Conservation (phyloP, 2,888 invertebrate species). For the Hirtodrosophila alboralis region DNA sequence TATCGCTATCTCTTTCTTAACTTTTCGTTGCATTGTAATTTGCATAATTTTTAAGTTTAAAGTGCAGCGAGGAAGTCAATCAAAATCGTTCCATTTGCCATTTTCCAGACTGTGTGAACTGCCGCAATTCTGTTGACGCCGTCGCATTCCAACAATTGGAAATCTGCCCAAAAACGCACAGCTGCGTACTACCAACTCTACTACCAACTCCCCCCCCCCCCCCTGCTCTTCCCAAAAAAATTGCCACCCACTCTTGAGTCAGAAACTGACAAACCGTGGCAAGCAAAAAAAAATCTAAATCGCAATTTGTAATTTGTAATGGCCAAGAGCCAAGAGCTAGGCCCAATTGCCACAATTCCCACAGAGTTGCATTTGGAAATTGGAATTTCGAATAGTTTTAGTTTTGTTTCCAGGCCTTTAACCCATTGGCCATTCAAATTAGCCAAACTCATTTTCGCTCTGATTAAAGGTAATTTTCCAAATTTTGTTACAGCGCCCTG, state of each 20-base stretch:
- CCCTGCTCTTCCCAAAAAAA: conserved; percentile 24
- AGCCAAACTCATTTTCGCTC: conserved; percentile 72
- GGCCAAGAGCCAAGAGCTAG: conserved; percentile 20
- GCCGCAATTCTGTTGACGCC: conserved; percentile 51
- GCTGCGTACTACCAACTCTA: conserved; percentile 35
- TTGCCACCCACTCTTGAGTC: conserved; percentile 23
- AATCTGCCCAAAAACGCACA: conserved; percentile 33
- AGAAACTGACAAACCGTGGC: conserved; percentile 11
- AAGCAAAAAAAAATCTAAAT: conserved; percentile 32
- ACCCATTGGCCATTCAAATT: conserved; percentile 58
- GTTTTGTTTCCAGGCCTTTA: conserved; percentile 4
- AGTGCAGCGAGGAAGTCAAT: conserved; percentile 45
- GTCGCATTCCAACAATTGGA: conserved; percentile 46
- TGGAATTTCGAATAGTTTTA: no score
- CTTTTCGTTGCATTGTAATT: conserved; percentile 44
- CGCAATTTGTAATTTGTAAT: conserved; percentile 31
- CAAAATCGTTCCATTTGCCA: conserved; percentile 13
- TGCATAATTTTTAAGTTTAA: conserved; percentile 55
- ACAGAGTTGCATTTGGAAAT: conserved; percentile 22
- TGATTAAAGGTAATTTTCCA: conserved; percentile 76
- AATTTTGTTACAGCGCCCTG: conserved; percentile 63
- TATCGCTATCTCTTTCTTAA: background rate
- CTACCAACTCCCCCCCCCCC: no score
- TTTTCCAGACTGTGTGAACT: conserved; percentile 55
- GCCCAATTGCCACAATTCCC: conserved; percentile 42